These are phyloP conservation scores for Pseudococcus jackbeardsleyi DNA, from an alignment of 2,888 invertebrate genomes.

Conservation along the genomic window DNA sequence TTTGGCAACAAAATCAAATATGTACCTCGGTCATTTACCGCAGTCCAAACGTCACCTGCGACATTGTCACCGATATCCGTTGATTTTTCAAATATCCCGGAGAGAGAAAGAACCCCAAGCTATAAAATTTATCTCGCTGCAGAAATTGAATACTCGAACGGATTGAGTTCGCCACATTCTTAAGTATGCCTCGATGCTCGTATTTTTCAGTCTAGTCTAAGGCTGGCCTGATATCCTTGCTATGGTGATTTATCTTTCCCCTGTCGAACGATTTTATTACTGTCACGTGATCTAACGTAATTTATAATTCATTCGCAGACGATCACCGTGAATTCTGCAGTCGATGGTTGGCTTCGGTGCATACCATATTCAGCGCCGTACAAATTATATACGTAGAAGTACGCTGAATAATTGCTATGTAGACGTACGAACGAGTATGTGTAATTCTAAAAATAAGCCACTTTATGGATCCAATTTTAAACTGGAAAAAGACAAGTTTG, in stretches of 20 bases:
- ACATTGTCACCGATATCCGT: not conserved
- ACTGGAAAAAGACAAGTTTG: not conserved
- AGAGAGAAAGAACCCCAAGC: not conserved
- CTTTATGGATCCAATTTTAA: not conserved
- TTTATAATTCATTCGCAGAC: conserved; percentile 33
- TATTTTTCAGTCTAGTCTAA: not conserved
- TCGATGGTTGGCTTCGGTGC: not conserved
- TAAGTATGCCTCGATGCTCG: not conserved
- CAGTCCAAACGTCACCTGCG: not conserved
- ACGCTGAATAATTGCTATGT: not conserved
- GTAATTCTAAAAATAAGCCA: not conserved
- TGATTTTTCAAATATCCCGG: not conserved
- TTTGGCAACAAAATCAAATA: not conserved
- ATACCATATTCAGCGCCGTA: not conserved
- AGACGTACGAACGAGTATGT: not conserved
- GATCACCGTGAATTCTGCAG: conserved; percentile 6
- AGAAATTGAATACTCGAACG: not conserved
- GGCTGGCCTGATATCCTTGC: not conserved
- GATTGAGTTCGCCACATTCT: not conserved
- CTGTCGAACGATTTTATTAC: conserved; percentile 21
- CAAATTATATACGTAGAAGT: not conserved
- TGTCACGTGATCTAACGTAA: conserved; percentile 26
- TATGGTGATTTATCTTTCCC: not conserved
- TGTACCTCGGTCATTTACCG: not conserved
- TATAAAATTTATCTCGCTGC: not conserved